phyloP scores from a whole-genome alignment of 2,888 invertebrate genomes.

The Biston stratarius region DNA sequence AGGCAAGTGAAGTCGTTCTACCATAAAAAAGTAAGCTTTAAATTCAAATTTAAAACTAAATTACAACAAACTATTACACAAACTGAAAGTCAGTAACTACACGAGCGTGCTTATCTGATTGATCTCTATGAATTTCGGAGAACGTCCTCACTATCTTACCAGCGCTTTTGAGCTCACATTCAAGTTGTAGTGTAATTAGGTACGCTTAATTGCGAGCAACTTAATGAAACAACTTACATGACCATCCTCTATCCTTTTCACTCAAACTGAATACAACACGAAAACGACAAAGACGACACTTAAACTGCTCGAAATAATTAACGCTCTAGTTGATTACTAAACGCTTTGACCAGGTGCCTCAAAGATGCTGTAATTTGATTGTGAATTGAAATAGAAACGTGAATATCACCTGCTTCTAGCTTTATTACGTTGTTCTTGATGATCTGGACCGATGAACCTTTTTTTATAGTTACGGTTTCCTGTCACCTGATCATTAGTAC shows the following conservation, averaged over 20 bases:
- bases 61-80: constrained; percentile 27
- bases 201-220: constrained; percentile 22
- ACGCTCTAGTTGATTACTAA: constrained; percentile 14
- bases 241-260: constrained; percentile 2
- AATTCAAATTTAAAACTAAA: neutral
- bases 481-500: constrained; percentile 27
- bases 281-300: neutral
- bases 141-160: constrained; percentile 37
- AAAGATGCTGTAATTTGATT: constrained; percentile 44
- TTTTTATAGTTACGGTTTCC: constrained; percentile 33
- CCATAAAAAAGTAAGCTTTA: too few species aligned
- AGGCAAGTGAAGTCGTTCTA: too few species aligned
- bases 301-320: neutral
- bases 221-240: constrained; percentile 15
- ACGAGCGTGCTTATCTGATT: constrained; percentile 27
- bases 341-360: constrained; percentile 42
- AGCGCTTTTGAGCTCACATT: constrained; percentile 30
- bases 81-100: constrained; percentile 13
- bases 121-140: constrained; percentile 29
- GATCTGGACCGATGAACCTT: constrained; percentile 27
- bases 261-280: neutral
- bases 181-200: constrained; percentile 32
- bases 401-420: constrained; percentile 38
- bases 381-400: constrained; percentile 39
- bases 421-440: constrained; percentile 26